These are phyloP conservation scores for Babylonia areolata DNA, from an alignment of 1,140 invertebrate species.

Conservation along the genomic window DNA sequence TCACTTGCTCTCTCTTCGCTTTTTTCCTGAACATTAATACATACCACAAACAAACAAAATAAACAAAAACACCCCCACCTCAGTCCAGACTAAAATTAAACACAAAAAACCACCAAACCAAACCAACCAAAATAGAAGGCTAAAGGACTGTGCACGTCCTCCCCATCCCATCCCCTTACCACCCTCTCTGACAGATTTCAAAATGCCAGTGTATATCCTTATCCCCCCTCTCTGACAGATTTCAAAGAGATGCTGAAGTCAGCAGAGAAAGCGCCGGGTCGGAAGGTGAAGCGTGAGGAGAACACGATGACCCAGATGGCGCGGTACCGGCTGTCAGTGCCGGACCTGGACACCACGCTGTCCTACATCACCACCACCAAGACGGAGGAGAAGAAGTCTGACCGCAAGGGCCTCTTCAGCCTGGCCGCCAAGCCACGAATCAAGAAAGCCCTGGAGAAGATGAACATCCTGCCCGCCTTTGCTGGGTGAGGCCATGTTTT, in stretches of 20 bases:
- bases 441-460: slow-evolving; percentile 92
- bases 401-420: slow-evolving; percentile 78
- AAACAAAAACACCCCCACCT: too few relatives aligned
- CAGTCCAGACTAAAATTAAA: too few relatives aligned
- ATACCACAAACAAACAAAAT: too few relatives aligned
- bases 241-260: slow-evolving; percentile 91
- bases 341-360: slow-evolving; percentile 67
- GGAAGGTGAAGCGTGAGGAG: slow-evolving; percentile 62
- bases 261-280: slow-evolving; percentile 82
- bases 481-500: background rate
- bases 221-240: slow-evolving; percentile 60
- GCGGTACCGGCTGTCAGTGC: slow-evolving; percentile 73
- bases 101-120: too few relatives aligned
- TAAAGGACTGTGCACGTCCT: too few relatives aligned
- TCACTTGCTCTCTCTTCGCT: too few relatives aligned
- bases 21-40: too few relatives aligned
- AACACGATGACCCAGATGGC: slow-evolving; percentile 64
- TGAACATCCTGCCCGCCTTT: slow-evolving; percentile 86
- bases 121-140: too few relatives aligned
- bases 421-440: slow-evolving; percentile 88
- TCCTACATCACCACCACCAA: slow-evolving; percentile 41
- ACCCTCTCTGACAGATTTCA: too few relatives aligned
- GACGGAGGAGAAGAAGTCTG: slow-evolving; percentile 47
- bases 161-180: too few relatives aligned
- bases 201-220: too few relatives aligned